phyloP scores from a whole-genome alignment of 2,888 invertebrate species.

The Eremobia ochroleuca region DNA sequence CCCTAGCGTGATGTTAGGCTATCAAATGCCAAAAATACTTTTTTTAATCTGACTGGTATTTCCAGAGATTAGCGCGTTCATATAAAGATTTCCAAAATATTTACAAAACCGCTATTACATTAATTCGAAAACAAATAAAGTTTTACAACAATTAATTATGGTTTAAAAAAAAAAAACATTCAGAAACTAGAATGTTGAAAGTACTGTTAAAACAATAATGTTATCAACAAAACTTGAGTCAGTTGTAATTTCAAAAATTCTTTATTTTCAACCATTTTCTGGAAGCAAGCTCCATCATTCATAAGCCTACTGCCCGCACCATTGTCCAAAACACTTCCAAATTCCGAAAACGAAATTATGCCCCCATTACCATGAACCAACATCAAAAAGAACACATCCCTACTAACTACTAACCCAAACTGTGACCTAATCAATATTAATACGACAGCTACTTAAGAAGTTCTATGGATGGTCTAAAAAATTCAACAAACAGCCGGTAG shows the following conservation, averaged over 20 bases:
- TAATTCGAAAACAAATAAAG: not conserved
- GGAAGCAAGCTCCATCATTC: slow-evolving; percentile 33
- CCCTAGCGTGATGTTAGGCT: no score
- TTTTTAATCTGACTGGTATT: no score
- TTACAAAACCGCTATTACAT: no score
- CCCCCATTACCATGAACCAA: slow-evolving; percentile 66
- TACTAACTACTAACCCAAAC: slow-evolving; percentile 72
- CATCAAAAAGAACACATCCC: slow-evolving; percentile 52
- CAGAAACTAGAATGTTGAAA: not conserved
- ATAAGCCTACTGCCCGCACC: slow-evolving; percentile 27
- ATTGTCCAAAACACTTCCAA: slow-evolving; percentile 25
- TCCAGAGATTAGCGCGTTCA: no score
- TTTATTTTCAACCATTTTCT: not conserved
- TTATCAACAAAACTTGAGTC: not conserved
- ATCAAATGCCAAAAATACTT: no score
- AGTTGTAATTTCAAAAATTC: not conserved
- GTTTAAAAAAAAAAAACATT: not conserved
- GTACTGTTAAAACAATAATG: not conserved
- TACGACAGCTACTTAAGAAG: slow-evolving; percentile 81
- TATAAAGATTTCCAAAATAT: no score
- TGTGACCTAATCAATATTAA: slow-evolving; percentile 73
- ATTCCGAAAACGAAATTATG: slow-evolving; percentile 58
- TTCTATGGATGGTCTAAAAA: slow-evolving; percentile 73
- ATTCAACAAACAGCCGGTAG: slow-evolving; percentile 75
- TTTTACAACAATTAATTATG: no score